These are phyloP conservation scores for Dimorphilus gyrociliatus DNA, from an alignment of 2,888 invertebrate genomes.

Conservation along the genomic window DNA sequence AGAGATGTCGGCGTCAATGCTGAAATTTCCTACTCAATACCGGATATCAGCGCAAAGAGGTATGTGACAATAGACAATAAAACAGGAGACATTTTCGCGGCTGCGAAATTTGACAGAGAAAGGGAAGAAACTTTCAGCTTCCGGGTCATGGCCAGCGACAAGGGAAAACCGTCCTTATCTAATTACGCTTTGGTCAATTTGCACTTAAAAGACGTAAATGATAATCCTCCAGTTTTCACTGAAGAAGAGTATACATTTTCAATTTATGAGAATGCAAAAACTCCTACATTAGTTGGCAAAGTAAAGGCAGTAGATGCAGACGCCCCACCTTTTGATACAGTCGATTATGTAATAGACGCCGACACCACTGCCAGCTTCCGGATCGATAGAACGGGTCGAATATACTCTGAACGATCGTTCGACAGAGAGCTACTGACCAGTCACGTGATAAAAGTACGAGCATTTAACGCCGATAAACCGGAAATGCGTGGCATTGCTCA, in stretches of 20 bases:
- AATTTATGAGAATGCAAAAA: conserved; percentile 10
- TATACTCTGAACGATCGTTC: conserved; percentile 9
- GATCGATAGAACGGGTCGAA: conserved; percentile 15
- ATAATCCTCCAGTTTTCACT: conserved; percentile 19
- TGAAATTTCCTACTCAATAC: conserved; percentile 1
- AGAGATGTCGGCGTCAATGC: conserved; percentile 3
- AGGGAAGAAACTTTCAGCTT: conserved; percentile 10
- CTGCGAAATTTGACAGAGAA: conserved; percentile 9
- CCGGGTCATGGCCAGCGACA: conserved; percentile 19
- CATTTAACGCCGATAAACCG: conserved; percentile 8
- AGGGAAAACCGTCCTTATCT: conserved; percentile 17
- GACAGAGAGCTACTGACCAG: conserved; percentile 12
- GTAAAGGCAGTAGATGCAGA: conserved; percentile 9
- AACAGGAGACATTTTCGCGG: conserved; percentile 8
- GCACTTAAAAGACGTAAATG: conserved; percentile 21
- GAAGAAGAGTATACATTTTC: conserved; percentile 8
- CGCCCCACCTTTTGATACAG: conserved; percentile 6
- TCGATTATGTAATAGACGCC: conserved; percentile 6
- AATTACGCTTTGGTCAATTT: conserved; percentile 16
- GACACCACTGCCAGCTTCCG: conserved; percentile 6
- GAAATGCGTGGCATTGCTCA: conserved; percentile 10
- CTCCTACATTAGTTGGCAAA: conserved; percentile 9
- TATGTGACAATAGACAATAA: conserved; percentile 3
- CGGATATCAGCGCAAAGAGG: background rate
- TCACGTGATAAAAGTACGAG: conserved; percentile 8